Evolutionary conservation across 2,113 vertebrate genomes (phyloP), one percentile per base, ranked within the genome.

Genomic region (Scophthalmus maximus): DNA sequence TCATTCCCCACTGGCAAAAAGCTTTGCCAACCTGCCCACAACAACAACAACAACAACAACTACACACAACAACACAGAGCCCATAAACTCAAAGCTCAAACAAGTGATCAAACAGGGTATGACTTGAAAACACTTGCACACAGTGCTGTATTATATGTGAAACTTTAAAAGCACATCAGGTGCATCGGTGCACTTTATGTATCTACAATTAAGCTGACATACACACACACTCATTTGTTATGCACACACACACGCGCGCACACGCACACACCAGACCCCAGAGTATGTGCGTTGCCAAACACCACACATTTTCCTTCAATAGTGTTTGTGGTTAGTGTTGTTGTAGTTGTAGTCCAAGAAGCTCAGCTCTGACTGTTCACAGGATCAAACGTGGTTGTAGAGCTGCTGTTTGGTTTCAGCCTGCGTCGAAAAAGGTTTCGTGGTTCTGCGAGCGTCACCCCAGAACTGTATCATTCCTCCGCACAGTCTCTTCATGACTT

Each of bases 401-500:
- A 38, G 67, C 29, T 50, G 66, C 50, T 22, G 74, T 73, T 38
- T 68, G 62, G 46, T 49, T 81, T 85, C 62, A 81, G 79, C 78
- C 71, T 42, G 18, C 7, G 18, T 15, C 15, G 12, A 55, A 30
- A 58, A 25, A 6, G 1, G 44, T 49, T 49, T 10, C 17, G 29
- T 36, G n/a, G 36, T 57, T 70, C 61, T 47, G 15, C 14, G 3
- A 6, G 17, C 30, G 56, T 50, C 52, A 23, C 11, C 2, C 11
- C n/a, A 9, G 14, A 18, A 7, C 27, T 12, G 3, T 30, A 4
- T 38, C 25, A 47, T 50, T 60, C 25, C 8, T 50, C 47, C 12
- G 44, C 18, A 5, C 20, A 6, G 32, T 12, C 9, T 3, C 73
- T 68, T 94, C 90, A 94, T 4, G 94, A 94, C 76, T 85, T 94